Percentiles rank a stretch among this genome's conserved stretches.
These are phyloP conservation scores for Pedionomus torquatus DNA, from an alignment of 2,113 vertebrate species.

Conservation along the genomic window DNA sequence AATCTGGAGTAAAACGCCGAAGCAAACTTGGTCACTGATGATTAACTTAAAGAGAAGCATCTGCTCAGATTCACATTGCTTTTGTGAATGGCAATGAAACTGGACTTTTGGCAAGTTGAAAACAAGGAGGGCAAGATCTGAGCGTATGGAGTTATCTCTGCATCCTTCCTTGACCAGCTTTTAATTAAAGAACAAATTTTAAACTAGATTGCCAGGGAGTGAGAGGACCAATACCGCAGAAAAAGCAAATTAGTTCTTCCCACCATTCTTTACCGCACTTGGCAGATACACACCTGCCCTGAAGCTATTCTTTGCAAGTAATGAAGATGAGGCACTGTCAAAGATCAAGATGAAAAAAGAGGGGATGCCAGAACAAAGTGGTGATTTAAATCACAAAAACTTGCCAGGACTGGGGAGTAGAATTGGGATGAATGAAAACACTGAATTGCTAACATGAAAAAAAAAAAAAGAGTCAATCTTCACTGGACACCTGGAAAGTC, in stretches of 20 bases:
- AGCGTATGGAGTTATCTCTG: not conserved
- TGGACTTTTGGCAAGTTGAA: not conserved
- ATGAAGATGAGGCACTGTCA: not conserved
- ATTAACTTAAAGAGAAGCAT: not conserved
- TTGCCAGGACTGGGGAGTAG: not conserved
- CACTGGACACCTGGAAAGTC: not conserved
- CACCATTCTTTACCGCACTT: not conserved
- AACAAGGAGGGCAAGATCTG: not conserved
- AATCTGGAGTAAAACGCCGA: not conserved
- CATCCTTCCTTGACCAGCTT: not conserved
- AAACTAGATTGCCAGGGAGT: not conserved
- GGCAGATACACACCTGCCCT: not conserved
- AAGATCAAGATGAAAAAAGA: not conserved
- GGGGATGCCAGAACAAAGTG: not conserved
- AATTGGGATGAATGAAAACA: not conserved
- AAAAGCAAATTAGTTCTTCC: not conserved
- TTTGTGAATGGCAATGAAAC: not conserved
- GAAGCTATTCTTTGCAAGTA: not conserved
- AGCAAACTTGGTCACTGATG: not conserved
- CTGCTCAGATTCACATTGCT: not conserved
- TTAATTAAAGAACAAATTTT: constrained; percentile 6
- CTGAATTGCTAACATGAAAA: not conserved
- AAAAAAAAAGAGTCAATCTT: not conserved
- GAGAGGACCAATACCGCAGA: not conserved
- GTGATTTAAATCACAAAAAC: not conserved